phyloP scores from a whole-genome alignment of 1,140 invertebrate genomes.

The Leptinotarsa lineolata region DNA sequence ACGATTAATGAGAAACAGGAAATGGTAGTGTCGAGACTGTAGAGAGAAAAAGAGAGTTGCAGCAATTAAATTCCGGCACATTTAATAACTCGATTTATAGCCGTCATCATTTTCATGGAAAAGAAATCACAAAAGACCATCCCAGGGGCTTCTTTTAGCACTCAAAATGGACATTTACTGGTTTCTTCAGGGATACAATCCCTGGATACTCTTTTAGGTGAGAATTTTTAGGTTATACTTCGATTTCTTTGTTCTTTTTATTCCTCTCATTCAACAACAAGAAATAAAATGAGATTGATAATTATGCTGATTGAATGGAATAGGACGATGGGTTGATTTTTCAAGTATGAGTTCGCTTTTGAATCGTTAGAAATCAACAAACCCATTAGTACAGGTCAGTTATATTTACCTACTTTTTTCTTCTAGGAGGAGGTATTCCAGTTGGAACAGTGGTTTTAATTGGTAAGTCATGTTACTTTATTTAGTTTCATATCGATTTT shows the following conservation, averaged over 20 bases:
- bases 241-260: conserved; percentile 41
- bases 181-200: conserved; percentile 73
- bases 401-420: conserved; percentile 33
- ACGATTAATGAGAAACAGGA: not conserved
- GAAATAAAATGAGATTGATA: too few species aligned
- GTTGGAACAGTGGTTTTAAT: conserved; percentile 65
- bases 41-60: not conserved
- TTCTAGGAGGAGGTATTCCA: conserved; percentile 64
- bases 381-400: conserved; percentile 2
- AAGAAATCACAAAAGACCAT: conserved; percentile 54
- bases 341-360: too few species aligned
- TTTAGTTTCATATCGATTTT: conserved; percentile 10
- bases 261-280: not conserved
- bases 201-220: conserved; percentile 70
- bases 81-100: not conserved
- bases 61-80: not conserved
- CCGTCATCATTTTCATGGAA: conserved; percentile 36
- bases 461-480: conserved; percentile 53
- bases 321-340: too few species aligned
- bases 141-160: conserved; percentile 66
- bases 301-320: too few species aligned
- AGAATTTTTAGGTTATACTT: conserved; percentile 37
- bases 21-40: not conserved
- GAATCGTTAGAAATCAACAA: too few species aligned
- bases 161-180: conserved; percentile 70